Base-by-base conservation (phyloP, 1,140 invertebrate genomes). In the Eurosta solidaginis region DNA sequence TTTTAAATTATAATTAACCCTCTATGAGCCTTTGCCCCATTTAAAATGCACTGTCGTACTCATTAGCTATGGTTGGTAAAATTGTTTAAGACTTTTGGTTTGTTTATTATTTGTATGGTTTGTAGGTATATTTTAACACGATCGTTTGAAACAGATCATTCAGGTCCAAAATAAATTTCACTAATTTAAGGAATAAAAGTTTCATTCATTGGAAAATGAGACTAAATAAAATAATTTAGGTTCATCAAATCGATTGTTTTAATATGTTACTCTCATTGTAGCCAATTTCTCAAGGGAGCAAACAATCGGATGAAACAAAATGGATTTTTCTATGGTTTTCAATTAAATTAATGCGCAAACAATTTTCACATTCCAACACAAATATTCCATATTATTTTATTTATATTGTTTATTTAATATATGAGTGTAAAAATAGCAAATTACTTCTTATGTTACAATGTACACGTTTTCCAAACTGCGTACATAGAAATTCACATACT, bases 171-270 rank as follows among this genome's bases (percentile, higher is more conserved):
- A 84, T 80, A 85, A 85, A 85, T 85, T 85, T 85, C 83, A 84
- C 84, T 85, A 85, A 85, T 85, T 84, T 81, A 85, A 85, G 84
- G 84, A 85, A 85, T 85, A 85, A 82, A 85, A 85, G 84, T 85
- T 85, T 85, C 84, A 84, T 85, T 84, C 82, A 42, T 40, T 68
- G 36, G 6, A 42, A 47, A 75, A 75, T 47, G 27, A 49, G 73
- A 27, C 73, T 75, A 75, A 75, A 75, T 47, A 49, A 75, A 68
- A 68, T n/a, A 27, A 10, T 68, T 27, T 68, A 17, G 3, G 59
- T 68, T 68, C 59, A 68, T 68, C 59, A 33, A n/a, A 3, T 20
- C 59, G 36, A 22, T 42, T 40, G 36, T 20, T 40, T 40, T 40
- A 4, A 25, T 20, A 20, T 50, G 4, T 63, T 20, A 63, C 49